These are phyloP conservation scores for Notechis scutatus DNA, from an alignment of 2,113 vertebrate species.

Conservation along the genomic window DNA sequence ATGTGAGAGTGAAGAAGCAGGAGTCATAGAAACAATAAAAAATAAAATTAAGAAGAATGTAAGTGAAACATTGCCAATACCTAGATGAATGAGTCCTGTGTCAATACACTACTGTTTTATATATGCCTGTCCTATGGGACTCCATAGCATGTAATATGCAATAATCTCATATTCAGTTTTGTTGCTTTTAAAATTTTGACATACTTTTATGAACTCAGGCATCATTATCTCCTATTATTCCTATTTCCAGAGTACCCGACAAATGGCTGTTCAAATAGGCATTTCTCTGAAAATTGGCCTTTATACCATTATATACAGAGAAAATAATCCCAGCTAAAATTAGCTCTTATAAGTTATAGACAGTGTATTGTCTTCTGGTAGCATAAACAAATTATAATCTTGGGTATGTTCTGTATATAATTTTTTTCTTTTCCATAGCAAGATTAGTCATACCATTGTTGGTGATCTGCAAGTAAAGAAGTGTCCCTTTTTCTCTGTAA, in stretches of 20 bases:
- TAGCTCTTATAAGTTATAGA: background rate
- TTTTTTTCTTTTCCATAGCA: background rate
- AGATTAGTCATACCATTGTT: background rate
- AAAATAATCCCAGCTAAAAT: background rate
- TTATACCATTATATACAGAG: background rate
- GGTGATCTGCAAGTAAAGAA: too few relatives aligned
- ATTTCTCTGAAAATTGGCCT: background rate
- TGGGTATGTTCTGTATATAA: background rate
- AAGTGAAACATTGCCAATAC: slow-evolving; percentile 58
- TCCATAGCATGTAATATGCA: background rate
- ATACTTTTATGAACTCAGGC: background rate
- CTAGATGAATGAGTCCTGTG: background rate
- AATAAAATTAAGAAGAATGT: slow-evolving; percentile 98
- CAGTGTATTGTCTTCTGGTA: background rate
- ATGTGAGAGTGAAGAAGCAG: slow-evolving; percentile 91
- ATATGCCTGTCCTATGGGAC: background rate
- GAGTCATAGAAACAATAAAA: slow-evolving; percentile 96
- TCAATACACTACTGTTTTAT: background rate
- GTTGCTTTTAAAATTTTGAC: background rate
- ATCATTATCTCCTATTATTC: background rate
- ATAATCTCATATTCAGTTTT: background rate
- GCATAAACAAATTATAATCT: background rate
- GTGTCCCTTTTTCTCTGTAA: background rate
- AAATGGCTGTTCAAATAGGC: background rate
- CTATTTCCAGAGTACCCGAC: background rate